These are phyloP conservation scores for Cartodere bifasciata DNA, from an alignment of 2,888 invertebrate genomes.

Conservation along the genomic window DNA sequence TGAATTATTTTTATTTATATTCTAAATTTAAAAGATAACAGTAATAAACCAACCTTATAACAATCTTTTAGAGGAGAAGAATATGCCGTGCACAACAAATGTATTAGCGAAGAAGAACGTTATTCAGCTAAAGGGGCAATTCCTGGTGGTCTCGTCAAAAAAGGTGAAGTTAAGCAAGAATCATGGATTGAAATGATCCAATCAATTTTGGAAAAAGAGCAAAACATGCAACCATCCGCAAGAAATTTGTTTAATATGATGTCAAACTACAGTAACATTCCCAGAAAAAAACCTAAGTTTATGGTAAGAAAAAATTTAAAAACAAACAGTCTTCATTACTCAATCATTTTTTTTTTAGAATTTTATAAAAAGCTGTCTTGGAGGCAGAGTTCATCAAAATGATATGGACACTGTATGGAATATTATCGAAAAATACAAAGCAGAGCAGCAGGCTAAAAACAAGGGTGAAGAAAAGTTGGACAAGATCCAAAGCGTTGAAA, in stretches of 20 bases:
- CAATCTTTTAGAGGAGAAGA: slow-evolving; percentile 52
- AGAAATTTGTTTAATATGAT: slow-evolving; percentile 52
- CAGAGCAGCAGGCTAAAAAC: slow-evolving; percentile 16
- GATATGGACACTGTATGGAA: slow-evolving; percentile 60
- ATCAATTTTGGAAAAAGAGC: slow-evolving; percentile 46
- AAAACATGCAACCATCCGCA: slow-evolving; percentile 42
- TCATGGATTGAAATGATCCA: slow-evolving; percentile 67
- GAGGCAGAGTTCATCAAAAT: slow-evolving; percentile 41
- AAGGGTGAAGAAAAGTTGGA: slow-evolving; percentile 23
- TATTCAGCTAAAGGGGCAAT: slow-evolving; percentile 76
- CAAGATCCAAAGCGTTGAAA: slow-evolving; percentile 39
- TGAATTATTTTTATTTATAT: slow-evolving; percentile 9
- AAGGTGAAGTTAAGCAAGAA: slow-evolving; percentile 78
- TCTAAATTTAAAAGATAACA: neutral
- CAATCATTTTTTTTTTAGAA: slow-evolving; percentile 34
- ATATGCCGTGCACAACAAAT: slow-evolving; percentile 69
- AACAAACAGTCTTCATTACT: neutral
- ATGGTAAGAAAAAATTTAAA: slow-evolving; percentile 28
- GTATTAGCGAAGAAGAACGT: slow-evolving; percentile 74
- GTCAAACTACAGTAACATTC: slow-evolving; percentile 61
- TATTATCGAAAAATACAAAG: slow-evolving; percentile 30
- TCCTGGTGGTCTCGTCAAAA: slow-evolving; percentile 55
- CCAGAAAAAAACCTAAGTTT: slow-evolving; percentile 75
- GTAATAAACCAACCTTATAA: slow-evolving; percentile 1
- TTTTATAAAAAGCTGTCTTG: slow-evolving; percentile 51